Percentiles rank a stretch among this genome's conserved stretches.
phyloP scores from a whole-genome alignment of 2,888 invertebrate genomes.

The Digitonthophagus gazella region DNA sequence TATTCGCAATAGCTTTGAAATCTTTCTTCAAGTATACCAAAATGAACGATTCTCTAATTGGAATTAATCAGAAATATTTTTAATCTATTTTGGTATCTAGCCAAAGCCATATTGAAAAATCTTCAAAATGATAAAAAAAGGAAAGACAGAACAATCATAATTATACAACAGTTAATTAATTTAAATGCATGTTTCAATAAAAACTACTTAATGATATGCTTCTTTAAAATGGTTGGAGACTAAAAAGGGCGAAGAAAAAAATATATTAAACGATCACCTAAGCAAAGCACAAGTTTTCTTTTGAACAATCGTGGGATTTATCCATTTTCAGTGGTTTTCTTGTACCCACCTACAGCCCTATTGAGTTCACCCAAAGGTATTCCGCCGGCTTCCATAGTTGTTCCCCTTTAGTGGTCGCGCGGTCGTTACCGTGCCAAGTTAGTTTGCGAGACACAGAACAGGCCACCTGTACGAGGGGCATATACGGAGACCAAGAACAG shows the following conservation, averaged over 20 bases:
- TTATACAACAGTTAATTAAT: no score
- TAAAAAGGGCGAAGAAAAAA: no score
- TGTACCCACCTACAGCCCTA: neutral
- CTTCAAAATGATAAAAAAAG: neutral
- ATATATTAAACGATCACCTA: neutral
- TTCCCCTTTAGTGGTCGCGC: neutral
- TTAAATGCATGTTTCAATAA: no score
- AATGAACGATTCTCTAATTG: no score
- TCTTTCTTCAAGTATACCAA: no score
- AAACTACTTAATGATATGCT: no score
- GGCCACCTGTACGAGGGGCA: neutral
- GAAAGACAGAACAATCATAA: no score
- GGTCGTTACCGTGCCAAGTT: neutral
- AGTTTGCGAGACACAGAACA: neutral
- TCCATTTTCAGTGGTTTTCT: neutral
- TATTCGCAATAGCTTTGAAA: no score
- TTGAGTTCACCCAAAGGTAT: neutral
- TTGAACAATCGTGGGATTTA: neutral
- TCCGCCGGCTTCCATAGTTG: neutral
- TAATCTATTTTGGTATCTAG: no score
- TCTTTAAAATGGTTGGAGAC: no score
- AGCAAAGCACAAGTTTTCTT: neutral
- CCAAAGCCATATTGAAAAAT: no score
- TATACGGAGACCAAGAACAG: conserved; percentile 7
- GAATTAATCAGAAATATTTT: no score